Evolutionary conservation across 2,888 invertebrate species (phyloP), one percentile per base, ranked within the genome.

Genomic region (Poecilus cupreus): DNA sequence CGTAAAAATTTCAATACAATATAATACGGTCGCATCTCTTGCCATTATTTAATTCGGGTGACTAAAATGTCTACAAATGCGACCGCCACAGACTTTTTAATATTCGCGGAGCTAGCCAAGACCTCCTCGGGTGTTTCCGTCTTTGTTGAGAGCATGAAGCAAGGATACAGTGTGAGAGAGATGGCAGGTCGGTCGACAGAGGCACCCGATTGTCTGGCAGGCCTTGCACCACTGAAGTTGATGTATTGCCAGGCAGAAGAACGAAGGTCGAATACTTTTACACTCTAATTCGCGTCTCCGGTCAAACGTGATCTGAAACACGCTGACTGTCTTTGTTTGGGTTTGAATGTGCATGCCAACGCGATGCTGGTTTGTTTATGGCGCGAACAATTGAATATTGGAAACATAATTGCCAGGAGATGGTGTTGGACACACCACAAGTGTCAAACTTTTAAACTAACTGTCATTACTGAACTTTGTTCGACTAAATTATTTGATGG

Each of bases 261-360:
- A 81, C 68, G 82, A 82, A 82, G 82, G 82, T 76, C 82, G 82
- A 68, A 82, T 82, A 82, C 79, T 82, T 82, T 82, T 82, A 82
- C 82, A 82, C 82, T 74, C 78, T 82, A 82, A 82, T 82, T 82
- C 80, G 82, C 82, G 80, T 72, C 78, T 78, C 60, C 43, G 78
- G 22, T 20, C 78, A 46, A 64, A 78, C 78, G 78, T 78, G 78
- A 76, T 76, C 76, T 76, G 76, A 54, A 76, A 76, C 51, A 32
- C 74, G 26, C 74, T 51, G 32, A 26, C 16, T 22, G 37, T 37
- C 64, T 37, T 68, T 68, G 64, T 68, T 68, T 68, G 32, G 51
- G 64, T 37, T 13, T 37, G 64, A n/a, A 2, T 60, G 60, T 24
- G 60, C 24, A 60, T 43, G 72, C 72, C 11, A n/a, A 54, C 22